Evolutionary conservation across 1,140 invertebrate genomes (phyloP).

Genomic region (Micrasema longulum): DNA sequence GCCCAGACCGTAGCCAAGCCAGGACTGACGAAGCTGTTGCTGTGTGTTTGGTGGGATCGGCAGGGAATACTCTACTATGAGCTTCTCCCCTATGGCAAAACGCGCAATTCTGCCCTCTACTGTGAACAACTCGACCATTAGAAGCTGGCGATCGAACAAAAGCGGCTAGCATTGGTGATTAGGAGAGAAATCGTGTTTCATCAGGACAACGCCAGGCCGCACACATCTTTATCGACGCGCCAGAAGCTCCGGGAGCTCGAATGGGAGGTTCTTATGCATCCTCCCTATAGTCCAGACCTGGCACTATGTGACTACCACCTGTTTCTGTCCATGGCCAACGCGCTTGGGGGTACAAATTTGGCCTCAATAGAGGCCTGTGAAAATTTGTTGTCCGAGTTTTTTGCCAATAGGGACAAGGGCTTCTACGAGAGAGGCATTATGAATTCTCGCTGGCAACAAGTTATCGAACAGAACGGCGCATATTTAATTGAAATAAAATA

Average conservation of each 20-base stretch:
- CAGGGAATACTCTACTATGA: no score
- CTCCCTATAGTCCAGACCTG: constrained; percentile 13
- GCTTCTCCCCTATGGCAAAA: no score
- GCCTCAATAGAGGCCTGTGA: constrained; percentile 22
- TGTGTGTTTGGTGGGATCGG: no score
- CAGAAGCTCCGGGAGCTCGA: constrained; percentile 12
- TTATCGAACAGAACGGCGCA: background rate
- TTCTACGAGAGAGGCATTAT: constrained; percentile 20
- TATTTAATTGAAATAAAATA: no score
- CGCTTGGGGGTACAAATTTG: constrained; percentile 24
- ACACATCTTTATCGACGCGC: constrained; percentile 13
- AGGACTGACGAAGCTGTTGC: constrained; percentile 1
- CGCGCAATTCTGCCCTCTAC: no score
- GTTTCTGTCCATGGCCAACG: constrained; percentile 9
- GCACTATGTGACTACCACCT: no score
- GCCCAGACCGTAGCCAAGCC: background rate
- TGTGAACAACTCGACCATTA: no score
- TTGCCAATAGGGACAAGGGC: constrained; percentile 24
- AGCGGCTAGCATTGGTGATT: constrained; percentile 21
- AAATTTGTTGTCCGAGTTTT: constrained; percentile 23
- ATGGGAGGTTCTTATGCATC: constrained; percentile 22
- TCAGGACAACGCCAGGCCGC: constrained; percentile 23
- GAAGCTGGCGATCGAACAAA: no score
- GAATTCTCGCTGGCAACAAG: constrained; percentile 1
- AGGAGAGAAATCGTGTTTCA: constrained; percentile 19